phyloP scores from a whole-genome alignment of 1,140 invertebrate genomes.

The Drosophila pachea region DNA sequence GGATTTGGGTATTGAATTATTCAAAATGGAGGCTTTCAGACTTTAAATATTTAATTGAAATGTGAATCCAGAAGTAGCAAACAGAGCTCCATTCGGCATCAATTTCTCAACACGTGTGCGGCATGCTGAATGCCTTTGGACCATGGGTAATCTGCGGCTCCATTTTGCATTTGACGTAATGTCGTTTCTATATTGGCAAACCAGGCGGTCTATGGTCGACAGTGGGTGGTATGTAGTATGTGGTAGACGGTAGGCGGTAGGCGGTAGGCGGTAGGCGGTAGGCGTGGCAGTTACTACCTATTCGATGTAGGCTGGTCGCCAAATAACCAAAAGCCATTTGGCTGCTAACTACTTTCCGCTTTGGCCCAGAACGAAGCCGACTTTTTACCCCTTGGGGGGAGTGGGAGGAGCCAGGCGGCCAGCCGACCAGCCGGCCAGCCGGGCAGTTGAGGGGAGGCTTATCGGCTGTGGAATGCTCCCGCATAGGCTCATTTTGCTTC shows the following conservation, averaged over 20 bases:
- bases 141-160: slow-evolving; percentile 53
- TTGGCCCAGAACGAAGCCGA: background rate
- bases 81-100: background rate
- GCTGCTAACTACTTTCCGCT: slow-evolving; percentile 51
- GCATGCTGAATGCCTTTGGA: slow-evolving; percentile 22
- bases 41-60: slow-evolving; percentile 66
- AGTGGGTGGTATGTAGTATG: too few species aligned
- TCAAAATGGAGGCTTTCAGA: slow-evolving; percentile 42
- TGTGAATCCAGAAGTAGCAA: slow-evolving; percentile 7
- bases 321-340: slow-evolving; percentile 55
- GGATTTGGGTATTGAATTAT: slow-evolving; percentile 60
- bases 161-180: slow-evolving; percentile 44
- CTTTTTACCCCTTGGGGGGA: background rate
- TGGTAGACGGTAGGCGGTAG: too few species aligned
- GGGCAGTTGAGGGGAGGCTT: slow-evolving; percentile 8
- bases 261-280: too few species aligned
- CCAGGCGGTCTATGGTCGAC: background rate
- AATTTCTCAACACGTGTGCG: slow-evolving; percentile 28
- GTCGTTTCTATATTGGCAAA: slow-evolving; percentile 9
- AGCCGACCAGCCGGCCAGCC: too few species aligned
- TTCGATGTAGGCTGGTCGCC: slow-evolving; percentile 15
- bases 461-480: slow-evolving; percentile 23
- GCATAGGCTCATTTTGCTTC: slow-evolving; percentile 41
- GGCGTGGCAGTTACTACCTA: background rate
- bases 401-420: background rate